Conservation (phyloP, 2,888 invertebrate genomes). For the Apotomis turbidana region DNA sequence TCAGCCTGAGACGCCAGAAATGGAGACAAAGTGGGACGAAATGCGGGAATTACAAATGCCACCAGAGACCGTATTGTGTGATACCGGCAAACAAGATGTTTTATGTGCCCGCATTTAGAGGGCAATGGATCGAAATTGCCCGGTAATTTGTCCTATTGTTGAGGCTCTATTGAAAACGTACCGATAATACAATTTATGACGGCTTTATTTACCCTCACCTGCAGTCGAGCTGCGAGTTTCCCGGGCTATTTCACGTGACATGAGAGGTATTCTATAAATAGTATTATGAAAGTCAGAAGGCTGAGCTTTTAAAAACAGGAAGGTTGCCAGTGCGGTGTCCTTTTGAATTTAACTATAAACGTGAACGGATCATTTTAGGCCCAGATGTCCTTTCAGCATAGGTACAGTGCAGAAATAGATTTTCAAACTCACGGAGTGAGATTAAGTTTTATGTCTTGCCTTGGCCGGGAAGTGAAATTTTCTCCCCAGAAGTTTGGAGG, state of each 20-base stretch:
- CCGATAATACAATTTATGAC: slow-evolving; percentile 43
- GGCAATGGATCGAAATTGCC: slow-evolving; percentile 72
- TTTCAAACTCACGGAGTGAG: no score
- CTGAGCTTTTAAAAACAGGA: no score
- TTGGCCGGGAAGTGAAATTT: no score
- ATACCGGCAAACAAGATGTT: slow-evolving; percentile 76
- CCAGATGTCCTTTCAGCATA: no score
- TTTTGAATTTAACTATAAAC: no score
- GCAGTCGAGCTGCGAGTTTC: not conserved
- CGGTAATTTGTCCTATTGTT: slow-evolving; percentile 66
- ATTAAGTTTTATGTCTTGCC: no score
- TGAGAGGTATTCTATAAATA: no score
- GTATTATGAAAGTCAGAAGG: no score
- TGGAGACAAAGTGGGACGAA: slow-evolving; percentile 74
- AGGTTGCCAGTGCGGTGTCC: no score
- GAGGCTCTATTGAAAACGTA: slow-evolving; percentile 53
- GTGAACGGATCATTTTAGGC: no score
- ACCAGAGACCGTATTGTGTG: slow-evolving; percentile 66
- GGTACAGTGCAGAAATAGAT: no score
- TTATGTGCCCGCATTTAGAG: slow-evolving; percentile 73
- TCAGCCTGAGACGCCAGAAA: slow-evolving; percentile 62
- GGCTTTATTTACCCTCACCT: slow-evolving; percentile 8
- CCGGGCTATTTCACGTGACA: not conserved
- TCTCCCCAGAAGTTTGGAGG: no score
- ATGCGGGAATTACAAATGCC: slow-evolving; percentile 66